Conservation (phyloP, 1,140 invertebrate genomes). For the Cydia amplana region DNA sequence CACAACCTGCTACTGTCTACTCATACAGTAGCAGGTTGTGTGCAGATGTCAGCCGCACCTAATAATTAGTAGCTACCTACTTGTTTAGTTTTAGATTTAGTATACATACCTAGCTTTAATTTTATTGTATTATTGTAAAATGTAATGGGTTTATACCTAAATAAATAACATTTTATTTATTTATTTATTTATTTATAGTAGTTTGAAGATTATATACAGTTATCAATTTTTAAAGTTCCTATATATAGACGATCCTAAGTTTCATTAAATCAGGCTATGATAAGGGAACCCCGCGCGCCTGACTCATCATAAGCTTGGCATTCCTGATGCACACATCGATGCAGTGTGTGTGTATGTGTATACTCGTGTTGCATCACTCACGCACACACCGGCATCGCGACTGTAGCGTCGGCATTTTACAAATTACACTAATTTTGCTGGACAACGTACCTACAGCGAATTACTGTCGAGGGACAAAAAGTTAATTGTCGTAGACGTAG, state of each 20-base stretch:
- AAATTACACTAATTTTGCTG: not conserved
- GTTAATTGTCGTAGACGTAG: not conserved
- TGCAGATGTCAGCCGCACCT: no score
- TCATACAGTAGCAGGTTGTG: no score
- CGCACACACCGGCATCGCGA: not conserved
- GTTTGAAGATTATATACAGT: no score
- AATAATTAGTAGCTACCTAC: no score
- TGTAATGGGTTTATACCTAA: no score
- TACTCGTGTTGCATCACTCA: slow-evolving; percentile 17
- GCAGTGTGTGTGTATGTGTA: not conserved
- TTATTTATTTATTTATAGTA: no score
- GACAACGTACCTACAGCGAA: not conserved
- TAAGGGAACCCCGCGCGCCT: not conserved
- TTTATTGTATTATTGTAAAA: no score
- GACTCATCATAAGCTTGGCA: slow-evolving; percentile 1
- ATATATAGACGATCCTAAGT: not conserved
- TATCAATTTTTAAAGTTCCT: no score
- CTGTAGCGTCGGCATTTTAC: slow-evolving; percentile 8
- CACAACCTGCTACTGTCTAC: no score
- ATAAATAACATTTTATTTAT: no score
- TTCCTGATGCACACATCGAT: slow-evolving; percentile 6
- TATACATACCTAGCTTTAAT: no score
- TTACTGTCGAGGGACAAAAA: not conserved
- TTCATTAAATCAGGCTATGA: not conserved
- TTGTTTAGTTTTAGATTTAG: no score